Evolutionary conservation across 2,113 vertebrate genomes (phyloP).

Genomic region (Oenanthe oenanthe): DNA sequence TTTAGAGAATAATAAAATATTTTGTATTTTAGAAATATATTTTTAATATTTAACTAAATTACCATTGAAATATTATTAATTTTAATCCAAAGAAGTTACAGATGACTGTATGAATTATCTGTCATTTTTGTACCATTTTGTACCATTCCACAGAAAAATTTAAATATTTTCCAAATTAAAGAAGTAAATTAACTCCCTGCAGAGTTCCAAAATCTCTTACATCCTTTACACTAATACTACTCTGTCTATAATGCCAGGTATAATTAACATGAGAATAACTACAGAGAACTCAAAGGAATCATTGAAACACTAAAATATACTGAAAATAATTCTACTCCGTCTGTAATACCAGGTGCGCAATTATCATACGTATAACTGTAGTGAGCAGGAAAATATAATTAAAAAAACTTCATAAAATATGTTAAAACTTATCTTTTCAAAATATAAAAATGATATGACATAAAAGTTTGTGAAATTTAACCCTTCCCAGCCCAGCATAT

Average conservation of each 20-base stretch:
- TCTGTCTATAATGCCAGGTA: not conserved
- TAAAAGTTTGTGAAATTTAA: not conserved
- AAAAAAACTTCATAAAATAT: not conserved
- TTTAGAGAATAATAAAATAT: not conserved
- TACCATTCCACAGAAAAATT: not conserved
- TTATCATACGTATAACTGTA: not conserved
- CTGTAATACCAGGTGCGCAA: slow-evolving; percentile 1
- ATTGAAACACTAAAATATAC: not conserved
- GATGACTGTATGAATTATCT: not conserved
- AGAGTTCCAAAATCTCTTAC: not conserved
- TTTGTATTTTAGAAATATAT: not conserved
- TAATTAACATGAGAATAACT: not conserved
- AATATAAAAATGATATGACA: not conserved
- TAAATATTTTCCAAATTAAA: not conserved
- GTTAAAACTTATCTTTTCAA: not conserved
- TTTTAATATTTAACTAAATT: not conserved
- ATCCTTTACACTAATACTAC: not conserved
- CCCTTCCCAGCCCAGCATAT: not conserved
- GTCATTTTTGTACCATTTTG: not conserved
- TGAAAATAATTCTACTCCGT: not conserved
- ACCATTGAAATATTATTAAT: not conserved
- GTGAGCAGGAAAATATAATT: not conserved
- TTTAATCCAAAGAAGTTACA: not conserved
- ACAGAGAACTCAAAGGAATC: not conserved
- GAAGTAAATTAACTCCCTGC: not conserved